phyloP scores from a whole-genome alignment of 2,113 vertebrate genomes.

The Chrysochloris asiatica region DNA sequence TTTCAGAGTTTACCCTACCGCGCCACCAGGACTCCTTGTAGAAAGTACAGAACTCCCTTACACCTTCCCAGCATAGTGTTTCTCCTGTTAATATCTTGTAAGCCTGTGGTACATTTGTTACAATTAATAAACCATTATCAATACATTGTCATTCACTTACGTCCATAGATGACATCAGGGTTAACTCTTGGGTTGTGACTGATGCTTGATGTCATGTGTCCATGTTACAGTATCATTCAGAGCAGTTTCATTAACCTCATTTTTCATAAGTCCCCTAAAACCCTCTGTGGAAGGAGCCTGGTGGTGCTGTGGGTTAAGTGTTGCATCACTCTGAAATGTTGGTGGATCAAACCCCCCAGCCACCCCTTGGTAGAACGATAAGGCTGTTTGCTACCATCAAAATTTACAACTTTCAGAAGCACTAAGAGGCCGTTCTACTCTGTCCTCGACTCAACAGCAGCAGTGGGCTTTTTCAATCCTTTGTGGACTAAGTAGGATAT shows the following conservation, averaged over 20 bases:
- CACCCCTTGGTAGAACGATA: no score
- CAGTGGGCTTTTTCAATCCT: background rate
- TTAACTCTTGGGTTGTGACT: background rate
- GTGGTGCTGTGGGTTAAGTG: no score
- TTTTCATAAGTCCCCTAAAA: background rate
- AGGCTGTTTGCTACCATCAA: no score
- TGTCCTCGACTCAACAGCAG: no score
- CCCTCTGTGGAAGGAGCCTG: background rate
- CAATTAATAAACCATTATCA: background rate
- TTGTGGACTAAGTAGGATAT: background rate
- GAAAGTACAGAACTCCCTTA: background rate
- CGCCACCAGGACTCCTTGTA: no score
- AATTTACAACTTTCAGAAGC: no score
- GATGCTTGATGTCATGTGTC: background rate
- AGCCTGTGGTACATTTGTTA: background rate
- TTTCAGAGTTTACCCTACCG: no score
- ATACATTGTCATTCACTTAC: background rate
- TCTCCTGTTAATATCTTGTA: background rate
- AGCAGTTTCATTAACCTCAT: background rate
- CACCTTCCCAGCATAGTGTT: background rate
- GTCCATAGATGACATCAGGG: background rate
- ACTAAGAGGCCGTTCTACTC: no score
- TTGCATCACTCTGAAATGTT: no score
- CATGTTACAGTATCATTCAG: background rate
- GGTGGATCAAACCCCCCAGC: no score